Evolutionary conservation across 1,140 invertebrate species (phyloP).

Genomic region (Condylostylus longicornis): DNA sequence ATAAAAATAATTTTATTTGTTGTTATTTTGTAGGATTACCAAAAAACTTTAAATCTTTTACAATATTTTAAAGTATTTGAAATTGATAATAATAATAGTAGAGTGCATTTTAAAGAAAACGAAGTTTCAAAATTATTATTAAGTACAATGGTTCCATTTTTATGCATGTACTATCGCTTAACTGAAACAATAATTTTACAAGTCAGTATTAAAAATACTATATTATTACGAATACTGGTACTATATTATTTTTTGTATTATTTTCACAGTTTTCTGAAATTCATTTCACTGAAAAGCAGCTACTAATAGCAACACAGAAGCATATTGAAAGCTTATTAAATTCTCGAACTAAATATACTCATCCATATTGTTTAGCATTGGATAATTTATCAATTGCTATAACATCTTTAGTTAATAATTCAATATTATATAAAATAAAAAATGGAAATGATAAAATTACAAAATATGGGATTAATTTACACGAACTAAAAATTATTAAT

Average conservation of each 20-base stretch:
- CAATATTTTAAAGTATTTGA: slow-evolving; percentile 14
- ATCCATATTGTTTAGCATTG: slow-evolving; percentile 44
- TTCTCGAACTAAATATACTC: slow-evolving; percentile 31
- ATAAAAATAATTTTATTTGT: not conserved
- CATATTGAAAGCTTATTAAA: slow-evolving; percentile 30
- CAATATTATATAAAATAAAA: not conserved
- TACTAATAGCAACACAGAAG: slow-evolving; percentile 35
- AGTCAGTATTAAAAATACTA: not conserved
- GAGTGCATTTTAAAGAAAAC: slow-evolving; percentile 19
- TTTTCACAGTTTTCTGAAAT: slow-evolving; percentile 18
- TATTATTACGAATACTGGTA: slow-evolving; percentile 4
- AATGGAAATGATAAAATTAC: no score
- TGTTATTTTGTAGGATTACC: slow-evolving; percentile 10
- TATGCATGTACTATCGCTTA: slow-evolving; percentile 26
- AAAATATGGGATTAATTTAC: no score
- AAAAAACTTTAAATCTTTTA: slow-evolving; percentile 17
- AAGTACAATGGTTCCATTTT: slow-evolving; percentile 21
- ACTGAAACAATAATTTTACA: slow-evolving; percentile 19
- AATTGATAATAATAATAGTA: slow-evolving; percentile 9
- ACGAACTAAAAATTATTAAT: no score
- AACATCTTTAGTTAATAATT: slow-evolving; percentile 14
- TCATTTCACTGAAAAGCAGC: slow-evolving; percentile 33
- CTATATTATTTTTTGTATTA: slow-evolving; percentile 2
- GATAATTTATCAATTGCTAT: slow-evolving; percentile 34
- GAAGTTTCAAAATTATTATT: slow-evolving; percentile 19